Base-by-base conservation (phyloP, 2,113 vertebrate genomes). In the Tychaedon coryphoeus region DNA sequence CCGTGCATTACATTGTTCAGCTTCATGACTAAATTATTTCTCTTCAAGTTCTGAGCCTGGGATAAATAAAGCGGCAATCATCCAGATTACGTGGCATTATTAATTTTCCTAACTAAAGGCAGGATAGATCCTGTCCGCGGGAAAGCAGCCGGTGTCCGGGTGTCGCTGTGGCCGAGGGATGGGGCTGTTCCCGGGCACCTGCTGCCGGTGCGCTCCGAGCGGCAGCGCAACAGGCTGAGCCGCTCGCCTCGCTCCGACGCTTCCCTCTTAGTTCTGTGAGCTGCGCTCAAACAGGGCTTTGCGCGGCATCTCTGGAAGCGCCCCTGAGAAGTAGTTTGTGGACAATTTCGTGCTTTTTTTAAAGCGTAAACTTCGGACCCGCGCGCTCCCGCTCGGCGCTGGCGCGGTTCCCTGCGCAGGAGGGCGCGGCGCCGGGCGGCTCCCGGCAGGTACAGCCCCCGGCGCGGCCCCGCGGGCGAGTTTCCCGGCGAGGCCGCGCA, bases 311-410 rank as follows among this genome's bases (percentile, higher is more conserved):
- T 14, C 56, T 5, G 18, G 38, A 33, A 48, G 31, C 33, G 6
- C 5, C 20, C 5, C 56, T 6, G 3, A 3, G 6, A 14, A 19
- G 4, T 0, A 6, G 34, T 12, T 10, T 1, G 5, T 0, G 24
- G 26, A 9, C 2, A 18, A 22, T 4, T 34, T 19, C 14, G 4
- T 1, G 23, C 9, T 15, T 33, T 33, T 33, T 57, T 42, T 4
- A 20, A 57, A 43, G 43, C 31, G 4, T 8, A 34, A 43, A 28
- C 42, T 25, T 13, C 3, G 8, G 10, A 20, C 0, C 34, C 1
- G 26, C 20, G n/a, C 8, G 5, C 2, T 25, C 8, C 16, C 33
- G 24, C 5, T 8, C 25, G 1, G 56, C 67, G 8, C 47, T 6
- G 5, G 77, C 47, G 12, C 12, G 2, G 20, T 5, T 61, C 8